A percentile compares a stretch with the other conserved stretches of the same genome.
Conservation (phyloP, 64 coral and sea anemone species). For the Montipora sp. region DNA sequence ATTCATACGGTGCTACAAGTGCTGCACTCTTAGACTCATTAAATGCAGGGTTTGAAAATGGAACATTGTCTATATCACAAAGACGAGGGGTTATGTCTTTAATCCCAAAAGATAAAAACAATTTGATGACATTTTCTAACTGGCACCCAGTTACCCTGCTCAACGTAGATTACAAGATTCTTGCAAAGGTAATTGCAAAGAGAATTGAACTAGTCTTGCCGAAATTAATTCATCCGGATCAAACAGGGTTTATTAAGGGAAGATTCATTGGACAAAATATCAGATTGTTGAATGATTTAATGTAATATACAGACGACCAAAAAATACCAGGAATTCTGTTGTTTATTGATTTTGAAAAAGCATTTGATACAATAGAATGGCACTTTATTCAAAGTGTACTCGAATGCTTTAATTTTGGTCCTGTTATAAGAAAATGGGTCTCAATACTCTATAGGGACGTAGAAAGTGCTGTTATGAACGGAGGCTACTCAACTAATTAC, state of each 20-base stretch:
- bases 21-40: too few species aligned
- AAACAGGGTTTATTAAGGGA: not conserved
- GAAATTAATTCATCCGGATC: not conserved
- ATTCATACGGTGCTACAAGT: not conserved
- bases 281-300: not conserved
- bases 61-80: too few species aligned
- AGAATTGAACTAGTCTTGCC: too few species aligned
- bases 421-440: not conserved
- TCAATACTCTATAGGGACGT: not conserved
- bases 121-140: too few species aligned
- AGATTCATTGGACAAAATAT: not conserved
- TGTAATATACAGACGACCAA: not conserved
- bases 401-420: not conserved
- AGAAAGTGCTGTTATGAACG: not conserved
- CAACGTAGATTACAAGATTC: too few species aligned
- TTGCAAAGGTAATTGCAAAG: too few species aligned
- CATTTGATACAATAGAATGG: not conserved
- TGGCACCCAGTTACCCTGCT: too few species aligned
- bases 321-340: not conserved
- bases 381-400: not conserved
- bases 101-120: too few species aligned
- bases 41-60: too few species aligned
- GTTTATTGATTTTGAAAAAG: not conserved
- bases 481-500: not conserved
- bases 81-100: too few species aligned